These are phyloP conservation scores for Galagoides demidoff DNA, from an alignment of 2,797 vertebrate genomes.

Conservation along the genomic window DNA sequence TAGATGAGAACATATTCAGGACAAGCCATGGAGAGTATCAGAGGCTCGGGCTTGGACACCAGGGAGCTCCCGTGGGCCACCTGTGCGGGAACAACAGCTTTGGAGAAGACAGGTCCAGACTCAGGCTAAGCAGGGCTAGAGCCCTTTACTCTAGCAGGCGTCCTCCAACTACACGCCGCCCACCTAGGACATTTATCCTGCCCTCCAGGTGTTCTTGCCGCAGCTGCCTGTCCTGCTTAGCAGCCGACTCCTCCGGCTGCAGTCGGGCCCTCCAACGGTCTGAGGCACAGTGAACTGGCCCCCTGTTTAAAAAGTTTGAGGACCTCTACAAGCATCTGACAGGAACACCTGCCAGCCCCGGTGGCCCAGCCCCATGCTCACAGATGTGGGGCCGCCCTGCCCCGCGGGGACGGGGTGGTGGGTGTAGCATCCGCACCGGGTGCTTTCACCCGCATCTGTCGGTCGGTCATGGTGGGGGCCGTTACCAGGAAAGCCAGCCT, in stretches of 20 bases:
- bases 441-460: accelerated
- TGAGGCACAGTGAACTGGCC: too few species aligned
- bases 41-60: background rate
- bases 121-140: background rate
- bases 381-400: background rate
- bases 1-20: background rate
- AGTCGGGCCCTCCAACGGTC: too few species aligned
- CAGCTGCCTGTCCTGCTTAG: too few species aligned
- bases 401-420: accelerated
- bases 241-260: too few species aligned
- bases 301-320: too few species aligned
- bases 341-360: accelerated
- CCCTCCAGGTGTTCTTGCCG: too few species aligned
- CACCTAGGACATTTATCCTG: too few species aligned
- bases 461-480: accelerated
- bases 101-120: too few species aligned
- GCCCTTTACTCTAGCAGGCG: accelerated
- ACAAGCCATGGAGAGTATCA: background rate
- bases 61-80: accelerated
- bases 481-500: background rate
- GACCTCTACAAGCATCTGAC: background rate
- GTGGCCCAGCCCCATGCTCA: accelerated
- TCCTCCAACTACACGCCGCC: too few species aligned
- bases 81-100: accelerated
- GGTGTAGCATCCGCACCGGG: accelerated